Evolutionary conservation across 2,113 vertebrate genomes (phyloP).

Genomic region (Coptodon bakossiorum): DNA sequence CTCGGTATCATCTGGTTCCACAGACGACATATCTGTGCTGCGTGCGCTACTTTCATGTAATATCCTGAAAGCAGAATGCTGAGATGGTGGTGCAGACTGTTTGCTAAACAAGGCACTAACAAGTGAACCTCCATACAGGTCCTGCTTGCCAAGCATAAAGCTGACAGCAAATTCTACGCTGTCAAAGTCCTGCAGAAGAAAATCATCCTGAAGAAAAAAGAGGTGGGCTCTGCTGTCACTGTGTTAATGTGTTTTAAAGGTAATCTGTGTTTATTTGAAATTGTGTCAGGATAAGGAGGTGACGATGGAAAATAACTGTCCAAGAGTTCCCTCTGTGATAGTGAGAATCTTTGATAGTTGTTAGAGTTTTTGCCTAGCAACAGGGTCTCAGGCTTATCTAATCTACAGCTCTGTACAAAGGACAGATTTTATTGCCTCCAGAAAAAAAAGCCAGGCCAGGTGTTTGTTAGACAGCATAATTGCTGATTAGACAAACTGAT

Average conservation of each 20-base stretch:
- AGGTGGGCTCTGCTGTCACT: conserved; percentile 68
- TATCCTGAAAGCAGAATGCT: not conserved
- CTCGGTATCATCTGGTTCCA: conserved; percentile 32
- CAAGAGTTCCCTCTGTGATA: not conserved
- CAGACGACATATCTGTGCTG: conserved; percentile 1
- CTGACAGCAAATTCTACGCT: conserved; percentile 87
- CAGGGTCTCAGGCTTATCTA: conserved; percentile 56
- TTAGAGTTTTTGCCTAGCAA: conserved; percentile 20
- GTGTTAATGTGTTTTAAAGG: not conserved
- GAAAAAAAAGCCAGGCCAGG: not conserved
- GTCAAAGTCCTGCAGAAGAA: conserved; percentile 98
- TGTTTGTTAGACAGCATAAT: not conserved
- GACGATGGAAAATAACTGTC: not conserved
- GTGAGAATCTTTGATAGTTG: conserved; percentile 4
- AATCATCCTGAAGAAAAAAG: conserved; percentile 93
- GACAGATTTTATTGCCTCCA: conserved; percentile 31
- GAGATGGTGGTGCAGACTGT: conserved; percentile 21
- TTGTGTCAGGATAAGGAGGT: not conserved
- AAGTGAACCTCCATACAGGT: conserved; percentile 75
- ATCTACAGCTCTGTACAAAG: conserved; percentile 56
- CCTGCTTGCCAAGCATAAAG: conserved; percentile 90
- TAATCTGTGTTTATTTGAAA: accelerated
- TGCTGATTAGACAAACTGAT: not conserved
- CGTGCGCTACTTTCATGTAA: not conserved
- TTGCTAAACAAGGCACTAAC: conserved; percentile 51